Evolutionary conservation across 2,113 vertebrate genomes (phyloP), one percentile per base, ranked within the genome.

Genomic region (Rana temporaria): DNA sequence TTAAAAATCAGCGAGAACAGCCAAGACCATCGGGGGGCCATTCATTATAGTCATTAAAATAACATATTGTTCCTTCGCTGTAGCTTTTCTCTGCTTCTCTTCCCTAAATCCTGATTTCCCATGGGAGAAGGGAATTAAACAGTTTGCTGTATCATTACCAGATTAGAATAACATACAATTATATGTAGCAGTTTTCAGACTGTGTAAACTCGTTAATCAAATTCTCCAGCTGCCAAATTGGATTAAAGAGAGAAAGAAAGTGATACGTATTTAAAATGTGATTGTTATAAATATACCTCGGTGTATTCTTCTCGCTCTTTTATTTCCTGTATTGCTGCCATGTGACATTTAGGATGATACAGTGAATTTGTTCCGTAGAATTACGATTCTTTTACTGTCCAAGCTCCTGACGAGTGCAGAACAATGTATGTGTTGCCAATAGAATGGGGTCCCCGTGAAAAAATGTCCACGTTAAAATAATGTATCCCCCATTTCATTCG

Each of bases 141-240:
- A 32, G 62, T 56, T 80, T 80, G 66, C 53, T 80, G 67, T 80
- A 70, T 80, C 78, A 80, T 80, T 80, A 80, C 78, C 66, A 70
- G 56, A 75, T 75, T 75, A 62, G 16, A 67, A 78, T 53, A 79
- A 79, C 53, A 79, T 75, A 22, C 53, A 67, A 19, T 64, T 67
- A 67, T 64, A 34, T 78, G 52, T 11, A 79, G 75, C 22, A 26
- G 38, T 81, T 34, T 53, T 22, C 14, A 65, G n/a, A 66, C 72
- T 57, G 59, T 64, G 19, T 74, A 66, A 74, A 82, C 48, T 74
- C 70, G 74, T 57, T 66, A 67, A 82, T 65, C 70, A 82, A 24
- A 82, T 70, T 22, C 53, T 79, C 64, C 70, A 74, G 60, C 62
- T 42, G 72, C 32, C 63, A 83, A 60, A 62, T 12, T 71, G 19